Conservation (phyloP, 2,113 vertebrate genomes). For the Mobula birostris region DNA sequence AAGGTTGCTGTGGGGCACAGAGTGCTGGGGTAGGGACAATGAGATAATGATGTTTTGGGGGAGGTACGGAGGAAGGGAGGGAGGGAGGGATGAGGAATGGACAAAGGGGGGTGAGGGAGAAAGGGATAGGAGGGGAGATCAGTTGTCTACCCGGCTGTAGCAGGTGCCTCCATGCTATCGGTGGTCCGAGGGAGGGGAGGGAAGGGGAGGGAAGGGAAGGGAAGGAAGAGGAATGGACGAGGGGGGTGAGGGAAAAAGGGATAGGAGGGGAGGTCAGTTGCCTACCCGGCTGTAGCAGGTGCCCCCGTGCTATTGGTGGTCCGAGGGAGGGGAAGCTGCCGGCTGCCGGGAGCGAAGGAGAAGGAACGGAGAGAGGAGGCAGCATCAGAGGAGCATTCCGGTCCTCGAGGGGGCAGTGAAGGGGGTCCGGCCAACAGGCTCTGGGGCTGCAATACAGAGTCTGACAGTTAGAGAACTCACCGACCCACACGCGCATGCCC, state of each 20-base stretch:
- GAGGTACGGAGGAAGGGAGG: no score
- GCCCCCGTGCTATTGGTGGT: conserved; percentile 50
- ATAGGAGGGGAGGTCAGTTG: background rate
- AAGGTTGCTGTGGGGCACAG: no score
- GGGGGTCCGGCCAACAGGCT: conserved; percentile 79
- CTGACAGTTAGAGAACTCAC: background rate
- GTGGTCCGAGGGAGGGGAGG: no score
- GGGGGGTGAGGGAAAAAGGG: no score
- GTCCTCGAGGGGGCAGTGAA: conserved; percentile 60
- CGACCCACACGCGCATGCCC: no score
- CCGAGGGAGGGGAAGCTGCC: conserved; percentile 51
- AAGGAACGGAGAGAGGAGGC: conserved; percentile 82
- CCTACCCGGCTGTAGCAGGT: conserved; percentile 80
- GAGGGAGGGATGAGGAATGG: no score
- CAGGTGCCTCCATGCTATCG: conserved; percentile 59
- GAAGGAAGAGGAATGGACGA: conserved; percentile 58
- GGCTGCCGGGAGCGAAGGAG: conserved; percentile 66
- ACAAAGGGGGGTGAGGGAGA: no score
- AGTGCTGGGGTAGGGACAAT: no score
- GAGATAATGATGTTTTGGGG: no score
- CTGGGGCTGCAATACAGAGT: conserved; percentile 66
- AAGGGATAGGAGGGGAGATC: no score
- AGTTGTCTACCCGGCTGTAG: conserved; percentile 69
- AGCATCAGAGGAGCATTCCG: conserved; percentile 61
- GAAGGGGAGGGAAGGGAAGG: conserved; percentile 78